Evolutionary conservation across 2,113 vertebrate species (phyloP).

Genomic region (Seriola rivoliana): DNA sequence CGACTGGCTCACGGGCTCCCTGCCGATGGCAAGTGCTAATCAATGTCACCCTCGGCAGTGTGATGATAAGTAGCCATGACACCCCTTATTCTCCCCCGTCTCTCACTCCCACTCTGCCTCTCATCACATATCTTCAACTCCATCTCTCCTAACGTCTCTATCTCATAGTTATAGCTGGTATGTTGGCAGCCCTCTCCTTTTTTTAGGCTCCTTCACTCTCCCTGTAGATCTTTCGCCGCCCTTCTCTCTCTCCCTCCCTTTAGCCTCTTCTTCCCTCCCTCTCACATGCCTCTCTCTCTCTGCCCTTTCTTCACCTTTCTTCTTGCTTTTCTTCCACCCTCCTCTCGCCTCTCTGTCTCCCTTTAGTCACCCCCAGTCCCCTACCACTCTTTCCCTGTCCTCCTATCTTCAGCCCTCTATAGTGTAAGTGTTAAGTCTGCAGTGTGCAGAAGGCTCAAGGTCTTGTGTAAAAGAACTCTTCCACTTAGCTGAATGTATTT

Average conservation of each 20-base stretch:
- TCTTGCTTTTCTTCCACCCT: background rate
- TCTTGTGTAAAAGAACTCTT: slow-evolving; percentile 71
- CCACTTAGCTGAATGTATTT: slow-evolving; percentile 63
- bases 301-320: slow-evolving; percentile 17
- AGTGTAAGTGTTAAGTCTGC: slow-evolving; percentile 53
- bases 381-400: slow-evolving; percentile 35
- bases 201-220: slow-evolving; percentile 9
- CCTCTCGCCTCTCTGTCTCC: slow-evolving; percentile 11
- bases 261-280: background rate
- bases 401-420: slow-evolving; percentile 29
- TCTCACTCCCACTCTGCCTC: slow-evolving; percentile 35
- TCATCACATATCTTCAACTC: slow-evolving; percentile 51
- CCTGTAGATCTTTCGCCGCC: background rate
- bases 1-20: slow-evolving; percentile 57
- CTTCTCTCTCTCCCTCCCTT: slow-evolving; percentile 1
- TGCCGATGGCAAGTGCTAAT: slow-evolving; percentile 69
- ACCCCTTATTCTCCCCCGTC: slow-evolving; percentile 44
- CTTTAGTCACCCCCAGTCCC: slow-evolving; percentile 26
- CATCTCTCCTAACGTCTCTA: slow-evolving; percentile 37
- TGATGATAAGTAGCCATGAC: slow-evolving; percentile 74
- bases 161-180: slow-evolving; percentile 23
- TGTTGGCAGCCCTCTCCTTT: background rate
- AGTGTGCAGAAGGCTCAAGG: slow-evolving; percentile 62
- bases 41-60: slow-evolving; percentile 71
- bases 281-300: background rate